Evolutionary conservation across 2,797 vertebrate species (phyloP).

Genomic region (Tragopan temminckii): DNA sequence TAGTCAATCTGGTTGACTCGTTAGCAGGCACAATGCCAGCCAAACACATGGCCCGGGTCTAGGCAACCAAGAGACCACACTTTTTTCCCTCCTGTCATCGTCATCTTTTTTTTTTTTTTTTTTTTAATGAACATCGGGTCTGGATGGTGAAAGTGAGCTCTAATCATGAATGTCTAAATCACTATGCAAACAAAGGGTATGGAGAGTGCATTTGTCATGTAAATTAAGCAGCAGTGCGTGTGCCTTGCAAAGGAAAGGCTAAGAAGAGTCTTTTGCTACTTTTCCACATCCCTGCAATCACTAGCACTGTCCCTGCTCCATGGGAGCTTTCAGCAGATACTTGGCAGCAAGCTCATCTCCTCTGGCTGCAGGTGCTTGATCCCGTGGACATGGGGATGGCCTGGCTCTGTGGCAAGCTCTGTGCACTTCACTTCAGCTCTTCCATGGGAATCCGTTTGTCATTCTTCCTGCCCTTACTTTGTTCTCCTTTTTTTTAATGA

Average conservation of each 20-base stretch:
- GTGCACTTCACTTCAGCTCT: not conserved
- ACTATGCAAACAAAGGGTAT: slow-evolving; percentile 59
- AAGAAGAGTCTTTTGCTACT: slow-evolving; percentile 33
- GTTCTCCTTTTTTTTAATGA: not conserved
- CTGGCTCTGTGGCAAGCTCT: not conserved
- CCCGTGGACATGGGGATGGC: rapidly evolving
- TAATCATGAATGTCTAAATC: slow-evolving; percentile 62
- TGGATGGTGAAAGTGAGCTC: slow-evolving; percentile 50
- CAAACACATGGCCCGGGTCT: slow-evolving; percentile 71
- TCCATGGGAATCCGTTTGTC: not conserved
- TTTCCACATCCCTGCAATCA: not conserved
- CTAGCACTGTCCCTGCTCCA: not conserved
- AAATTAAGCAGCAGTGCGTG: slow-evolving; percentile 61
- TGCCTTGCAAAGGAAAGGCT: slow-evolving; percentile 19
- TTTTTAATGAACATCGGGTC: slow-evolving; percentile 18
- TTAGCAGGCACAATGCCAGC: slow-evolving; percentile 66
- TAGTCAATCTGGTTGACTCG: slow-evolving; percentile 67
- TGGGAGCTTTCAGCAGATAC: not conserved
- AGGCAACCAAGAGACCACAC: slow-evolving; percentile 55
- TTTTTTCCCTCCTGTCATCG: not conserved
- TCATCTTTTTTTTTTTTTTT: not conserved
- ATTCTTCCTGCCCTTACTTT: not conserved
- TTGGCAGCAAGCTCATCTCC: not conserved
- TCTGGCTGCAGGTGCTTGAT: not conserved
- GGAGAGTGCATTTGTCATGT: slow-evolving; percentile 65